phyloP scores from a whole-genome alignment of 1,140 invertebrate species.

The Pomacea maculata region DNA sequence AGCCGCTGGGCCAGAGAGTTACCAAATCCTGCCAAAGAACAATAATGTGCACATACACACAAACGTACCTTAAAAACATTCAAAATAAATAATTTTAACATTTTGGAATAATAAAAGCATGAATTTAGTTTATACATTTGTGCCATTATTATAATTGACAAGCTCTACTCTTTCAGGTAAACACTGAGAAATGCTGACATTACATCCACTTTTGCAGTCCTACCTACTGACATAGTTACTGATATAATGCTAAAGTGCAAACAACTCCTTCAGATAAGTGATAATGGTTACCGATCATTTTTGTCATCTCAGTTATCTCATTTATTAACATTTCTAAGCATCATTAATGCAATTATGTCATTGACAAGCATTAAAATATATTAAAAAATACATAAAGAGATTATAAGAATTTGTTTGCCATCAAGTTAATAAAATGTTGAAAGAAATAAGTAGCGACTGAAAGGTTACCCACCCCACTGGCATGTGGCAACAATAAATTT shows the following conservation, averaged over 20 bases:
- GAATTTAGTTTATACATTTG: background rate
- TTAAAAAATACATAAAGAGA: background rate
- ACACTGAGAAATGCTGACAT: too few relatives aligned
- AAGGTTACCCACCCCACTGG: background rate
- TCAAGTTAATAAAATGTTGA: background rate
- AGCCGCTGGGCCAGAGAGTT: constrained; percentile 43
- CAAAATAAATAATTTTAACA: background rate
- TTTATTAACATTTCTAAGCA: background rate
- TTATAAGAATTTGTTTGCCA: too few relatives aligned
- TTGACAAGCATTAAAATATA: background rate
- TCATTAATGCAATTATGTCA: background rate
- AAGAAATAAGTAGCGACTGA: background rate
- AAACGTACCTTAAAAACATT: background rate
- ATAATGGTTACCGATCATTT: background rate
- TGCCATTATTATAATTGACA: too few relatives aligned
- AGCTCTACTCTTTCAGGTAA: too few relatives aligned
- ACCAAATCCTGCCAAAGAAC: constrained; percentile 41
- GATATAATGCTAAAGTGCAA: too few relatives aligned
- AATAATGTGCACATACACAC: background rate
- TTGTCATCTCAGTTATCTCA: background rate
- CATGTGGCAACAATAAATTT: too few relatives aligned
- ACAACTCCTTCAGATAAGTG: too few relatives aligned
- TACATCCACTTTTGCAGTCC: too few relatives aligned
- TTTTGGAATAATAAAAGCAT: background rate
- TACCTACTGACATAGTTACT: too few relatives aligned